Percentiles rank a stretch among this genome's conserved stretches.
Evolutionary conservation across 2,113 vertebrate species (phyloP).

Genomic region (Grammomys surdaster): DNA sequence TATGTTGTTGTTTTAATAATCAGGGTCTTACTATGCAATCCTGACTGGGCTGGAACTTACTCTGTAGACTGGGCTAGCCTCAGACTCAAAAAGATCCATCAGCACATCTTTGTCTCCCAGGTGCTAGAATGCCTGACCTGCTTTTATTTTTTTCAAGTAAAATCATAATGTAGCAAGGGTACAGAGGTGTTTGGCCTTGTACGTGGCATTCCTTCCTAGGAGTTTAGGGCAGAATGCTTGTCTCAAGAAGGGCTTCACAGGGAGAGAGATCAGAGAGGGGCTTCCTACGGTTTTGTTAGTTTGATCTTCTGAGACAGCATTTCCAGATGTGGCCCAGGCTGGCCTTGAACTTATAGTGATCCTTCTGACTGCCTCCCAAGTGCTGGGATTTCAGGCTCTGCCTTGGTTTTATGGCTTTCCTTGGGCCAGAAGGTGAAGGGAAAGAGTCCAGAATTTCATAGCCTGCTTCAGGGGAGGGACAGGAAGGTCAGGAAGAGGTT

Average conservation of each 20-base stretch:
- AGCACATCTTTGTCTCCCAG: not conserved
- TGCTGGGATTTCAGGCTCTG: not conserved
- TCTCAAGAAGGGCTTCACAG: not conserved
- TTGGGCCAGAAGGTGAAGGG: not conserved
- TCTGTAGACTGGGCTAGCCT: not conserved
- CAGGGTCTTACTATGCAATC: not conserved
- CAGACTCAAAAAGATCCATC: not conserved
- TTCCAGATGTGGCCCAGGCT: not conserved
- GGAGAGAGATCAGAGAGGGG: not conserved
- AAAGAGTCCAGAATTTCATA: not conserved
- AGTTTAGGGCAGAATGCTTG: not conserved
- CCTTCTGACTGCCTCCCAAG: not conserved
- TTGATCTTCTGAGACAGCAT: not conserved
- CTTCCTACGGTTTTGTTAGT: not conserved
- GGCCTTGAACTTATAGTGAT: not conserved
- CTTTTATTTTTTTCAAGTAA: slow-evolving; percentile 47
- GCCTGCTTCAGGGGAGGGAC: not conserved
- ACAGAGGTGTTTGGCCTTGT: too few species aligned
- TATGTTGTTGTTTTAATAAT: not conserved
- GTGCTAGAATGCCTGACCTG: not conserved
- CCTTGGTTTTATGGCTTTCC: not conserved
- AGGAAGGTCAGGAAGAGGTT: too few species aligned
- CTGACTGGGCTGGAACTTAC: not conserved
- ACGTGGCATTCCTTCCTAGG: not conserved
- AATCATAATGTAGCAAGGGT: not conserved